These are phyloP conservation scores for Holothuria scabra DNA, from an alignment of 53 echinoderm and acorn worm genomes.

Conservation along the genomic window DNA sequence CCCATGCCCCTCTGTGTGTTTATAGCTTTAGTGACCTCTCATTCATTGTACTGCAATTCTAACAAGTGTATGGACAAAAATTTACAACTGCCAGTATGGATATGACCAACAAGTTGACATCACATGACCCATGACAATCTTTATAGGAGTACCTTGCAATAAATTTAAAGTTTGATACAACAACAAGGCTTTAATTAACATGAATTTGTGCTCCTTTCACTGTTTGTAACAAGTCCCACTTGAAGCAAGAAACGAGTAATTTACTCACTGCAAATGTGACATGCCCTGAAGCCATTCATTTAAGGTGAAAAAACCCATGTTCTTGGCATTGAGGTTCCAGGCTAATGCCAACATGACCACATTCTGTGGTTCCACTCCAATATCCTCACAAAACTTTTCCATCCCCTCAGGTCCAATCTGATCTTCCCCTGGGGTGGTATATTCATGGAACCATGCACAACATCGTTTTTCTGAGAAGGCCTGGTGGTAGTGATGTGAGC, in stretches of 20 bases:
- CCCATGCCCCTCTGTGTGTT: too few relatives aligned
- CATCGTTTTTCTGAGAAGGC: slow-evolving; percentile 87
- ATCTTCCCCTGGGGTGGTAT: slow-evolving; percentile 60
- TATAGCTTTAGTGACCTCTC: too few relatives aligned
- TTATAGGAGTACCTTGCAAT: too few relatives aligned
- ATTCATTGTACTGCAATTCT: too few relatives aligned
- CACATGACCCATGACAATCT: too few relatives aligned
- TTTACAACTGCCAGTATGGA: too few relatives aligned
- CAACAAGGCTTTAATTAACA: too few relatives aligned
- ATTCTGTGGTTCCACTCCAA: slow-evolving; percentile 98
- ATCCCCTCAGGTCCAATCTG: slow-evolving; percentile 91
- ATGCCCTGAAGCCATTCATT: slow-evolving; percentile 98
- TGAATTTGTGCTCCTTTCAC: too few relatives aligned
- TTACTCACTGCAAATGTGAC: slow-evolving; percentile 94
- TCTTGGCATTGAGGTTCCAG: slow-evolving; percentile 92
- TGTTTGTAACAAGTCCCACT: too few relatives aligned
- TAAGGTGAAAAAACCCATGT: slow-evolving; percentile 96
- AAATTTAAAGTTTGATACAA: too few relatives aligned
- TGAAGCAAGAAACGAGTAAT: background rate
- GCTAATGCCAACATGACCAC: slow-evolving; percentile 96
- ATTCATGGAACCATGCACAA: slow-evolving; percentile 88
- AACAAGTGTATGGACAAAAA: too few relatives aligned
- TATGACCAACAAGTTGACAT: too few relatives aligned
- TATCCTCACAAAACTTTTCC: slow-evolving; percentile 99
- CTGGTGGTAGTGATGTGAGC: slow-evolving; percentile 51